These are phyloP conservation scores for Yponomeuta sedellus DNA, from an alignment of 2,888 invertebrate species.

Conservation along the genomic window DNA sequence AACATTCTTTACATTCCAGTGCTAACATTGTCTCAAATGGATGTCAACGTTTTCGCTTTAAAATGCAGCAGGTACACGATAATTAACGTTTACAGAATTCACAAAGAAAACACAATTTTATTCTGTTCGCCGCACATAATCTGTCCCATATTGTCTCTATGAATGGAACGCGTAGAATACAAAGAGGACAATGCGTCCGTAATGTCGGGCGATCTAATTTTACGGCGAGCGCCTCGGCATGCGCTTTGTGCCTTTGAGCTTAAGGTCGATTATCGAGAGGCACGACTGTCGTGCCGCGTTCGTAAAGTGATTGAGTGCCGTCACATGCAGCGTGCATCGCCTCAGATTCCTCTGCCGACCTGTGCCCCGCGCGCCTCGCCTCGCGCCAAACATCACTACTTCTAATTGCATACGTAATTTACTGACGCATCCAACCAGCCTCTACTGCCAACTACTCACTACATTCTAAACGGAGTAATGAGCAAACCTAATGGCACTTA, in stretches of 20 bases:
- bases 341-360: slow-evolving; percentile 34
- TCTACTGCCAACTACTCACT: slow-evolving; percentile 28
- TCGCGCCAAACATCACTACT: slow-evolving; percentile 56
- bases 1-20: background rate
- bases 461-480: background rate
- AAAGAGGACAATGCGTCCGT: slow-evolving; percentile 52
- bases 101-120: background rate
- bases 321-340: slow-evolving; percentile 41
- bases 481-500: slow-evolving; percentile 8
- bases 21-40: background rate
- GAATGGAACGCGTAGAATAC: slow-evolving; percentile 56
- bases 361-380: slow-evolving; percentile 48
- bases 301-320: slow-evolving; percentile 53
- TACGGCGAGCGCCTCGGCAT: slow-evolving; percentile 32
- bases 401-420: slow-evolving; percentile 57
- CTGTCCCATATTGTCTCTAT: slow-evolving; percentile 49
- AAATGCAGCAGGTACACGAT: background rate
- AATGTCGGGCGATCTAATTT: slow-evolving; percentile 38
- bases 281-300: slow-evolving; percentile 29
- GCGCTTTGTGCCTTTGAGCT: slow-evolving; percentile 28
- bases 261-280: slow-evolving; percentile 7
- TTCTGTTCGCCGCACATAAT: background rate
- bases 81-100: background rate
- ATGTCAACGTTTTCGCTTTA: background rate
- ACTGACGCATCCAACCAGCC: slow-evolving; percentile 18